phyloP scores from a whole-genome alignment of 2,888 invertebrate species.

The Eurytoma adleriae region DNA sequence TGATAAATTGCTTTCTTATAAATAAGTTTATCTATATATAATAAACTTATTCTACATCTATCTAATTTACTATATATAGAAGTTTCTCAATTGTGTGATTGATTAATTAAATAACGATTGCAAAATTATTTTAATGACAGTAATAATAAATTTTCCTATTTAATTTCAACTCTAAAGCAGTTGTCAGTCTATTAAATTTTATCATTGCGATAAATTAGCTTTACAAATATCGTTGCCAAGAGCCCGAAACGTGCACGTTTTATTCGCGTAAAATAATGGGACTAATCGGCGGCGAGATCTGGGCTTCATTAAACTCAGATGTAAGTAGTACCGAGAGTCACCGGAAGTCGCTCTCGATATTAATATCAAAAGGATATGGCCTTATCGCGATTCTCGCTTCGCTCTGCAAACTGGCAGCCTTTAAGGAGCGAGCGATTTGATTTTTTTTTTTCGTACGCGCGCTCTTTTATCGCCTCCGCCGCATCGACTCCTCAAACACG shows the following conservation, averaged over 20 bases:
- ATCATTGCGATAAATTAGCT: too few species aligned
- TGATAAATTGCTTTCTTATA: background rate
- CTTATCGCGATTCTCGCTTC: conserved; percentile 59
- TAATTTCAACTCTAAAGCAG: too few species aligned
- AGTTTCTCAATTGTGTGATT: too few species aligned
- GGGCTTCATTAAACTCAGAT: conserved; percentile 29
- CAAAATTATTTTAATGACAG: background rate
- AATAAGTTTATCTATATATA: too few species aligned
- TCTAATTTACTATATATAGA: too few species aligned
- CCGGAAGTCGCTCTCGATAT: conserved; percentile 65
- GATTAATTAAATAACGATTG: too few species aligned
- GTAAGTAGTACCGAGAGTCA: conserved; percentile 1
- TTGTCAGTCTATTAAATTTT: too few species aligned
- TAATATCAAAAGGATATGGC: conserved; percentile 64
- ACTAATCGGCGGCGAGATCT: conserved; percentile 12
- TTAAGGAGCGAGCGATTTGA: background rate
- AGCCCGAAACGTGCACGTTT: background rate
- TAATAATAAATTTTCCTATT: background rate
- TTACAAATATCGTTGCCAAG: too few species aligned
- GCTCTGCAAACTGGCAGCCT: conserved; percentile 19
- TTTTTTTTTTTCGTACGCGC: background rate
- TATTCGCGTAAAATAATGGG: background rate
- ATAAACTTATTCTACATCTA: too few species aligned
- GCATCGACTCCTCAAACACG: background rate
- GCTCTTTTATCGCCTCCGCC: background rate